Conservation (phyloP, 2,797 vertebrate species). For the Oreortyx pictus region DNA sequence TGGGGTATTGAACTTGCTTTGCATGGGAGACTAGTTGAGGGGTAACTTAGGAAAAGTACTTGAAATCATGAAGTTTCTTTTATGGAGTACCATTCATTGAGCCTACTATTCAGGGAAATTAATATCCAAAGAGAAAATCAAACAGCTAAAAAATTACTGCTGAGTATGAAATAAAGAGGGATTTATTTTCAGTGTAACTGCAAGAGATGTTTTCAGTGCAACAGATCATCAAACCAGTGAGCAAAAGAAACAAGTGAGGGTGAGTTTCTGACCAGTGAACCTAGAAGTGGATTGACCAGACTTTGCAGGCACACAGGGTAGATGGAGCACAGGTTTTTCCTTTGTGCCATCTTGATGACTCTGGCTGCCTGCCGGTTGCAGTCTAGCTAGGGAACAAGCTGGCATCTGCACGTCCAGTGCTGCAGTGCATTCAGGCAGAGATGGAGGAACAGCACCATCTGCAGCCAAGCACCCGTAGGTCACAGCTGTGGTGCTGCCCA, state of each 20-base stretch:
- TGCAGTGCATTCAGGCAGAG: accelerated
- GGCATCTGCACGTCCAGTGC: accelerated
- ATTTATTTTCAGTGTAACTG: not conserved
- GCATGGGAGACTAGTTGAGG: not conserved
- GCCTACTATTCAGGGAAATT: not conserved
- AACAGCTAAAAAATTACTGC: not conserved
- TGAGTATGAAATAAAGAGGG: not conserved
- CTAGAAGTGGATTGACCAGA: not conserved
- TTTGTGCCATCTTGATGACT: accelerated
- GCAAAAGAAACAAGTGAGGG: not conserved
- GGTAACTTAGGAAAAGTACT: not conserved
- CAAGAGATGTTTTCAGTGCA: not conserved
- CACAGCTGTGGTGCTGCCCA: accelerated
- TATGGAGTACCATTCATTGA: not conserved
- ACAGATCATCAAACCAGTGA: not conserved
- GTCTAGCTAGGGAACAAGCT: accelerated
- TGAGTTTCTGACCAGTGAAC: not conserved
- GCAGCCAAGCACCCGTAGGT: not conserved
- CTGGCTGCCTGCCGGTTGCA: accelerated
- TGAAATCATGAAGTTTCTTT: not conserved
- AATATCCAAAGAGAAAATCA: not conserved
- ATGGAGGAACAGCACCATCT: not conserved
- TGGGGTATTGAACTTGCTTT: not conserved
- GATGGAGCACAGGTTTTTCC: not conserved
- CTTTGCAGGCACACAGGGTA: not conserved